phyloP scores from a whole-genome alignment of 2,888 invertebrate genomes.

The Mesoligia furuncula region DNA sequence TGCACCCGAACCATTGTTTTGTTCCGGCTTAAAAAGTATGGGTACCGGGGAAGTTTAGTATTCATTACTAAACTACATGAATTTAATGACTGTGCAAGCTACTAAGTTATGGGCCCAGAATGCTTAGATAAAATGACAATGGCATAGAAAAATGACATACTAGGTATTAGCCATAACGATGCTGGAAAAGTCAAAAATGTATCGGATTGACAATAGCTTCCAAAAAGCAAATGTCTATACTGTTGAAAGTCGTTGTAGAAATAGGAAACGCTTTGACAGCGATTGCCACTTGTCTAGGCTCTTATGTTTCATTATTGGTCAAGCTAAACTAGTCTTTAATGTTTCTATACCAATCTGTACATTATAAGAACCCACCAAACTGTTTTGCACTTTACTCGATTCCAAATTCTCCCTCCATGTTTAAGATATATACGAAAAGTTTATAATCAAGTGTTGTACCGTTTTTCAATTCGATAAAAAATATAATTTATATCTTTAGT shows the following conservation, averaged over 20 bases:
- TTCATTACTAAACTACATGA: not conserved
- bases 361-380: not conserved
- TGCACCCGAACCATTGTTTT: not conserved
- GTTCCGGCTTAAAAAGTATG: not conserved
- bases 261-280: not conserved
- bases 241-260: not conserved
- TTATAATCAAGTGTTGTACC: slow-evolving; percentile 32
- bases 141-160: too few species aligned
- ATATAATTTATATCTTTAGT: slow-evolving; percentile 48
- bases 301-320: not conserved
- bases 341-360: not conserved
- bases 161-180: too few species aligned
- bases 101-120: not conserved
- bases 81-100: not conserved
- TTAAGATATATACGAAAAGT: slow-evolving; percentile 40
- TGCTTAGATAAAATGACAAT: too few species aligned
- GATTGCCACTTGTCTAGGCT: not conserved
- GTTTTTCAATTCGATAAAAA: slow-evolving; percentile 49
- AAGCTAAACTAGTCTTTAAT: not conserved
- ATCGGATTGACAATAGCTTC: too few species aligned
- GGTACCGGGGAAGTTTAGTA: not conserved
- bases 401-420: not conserved
- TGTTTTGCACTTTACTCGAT: not conserved
- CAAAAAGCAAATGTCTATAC: not conserved
- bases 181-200: too few species aligned